A percentile compares a stretch with the other conserved stretches of the same genome.
Evolutionary conservation across 2,888 invertebrate genomes (phyloP).

Genomic region (Dryadula phaetusa): DNA sequence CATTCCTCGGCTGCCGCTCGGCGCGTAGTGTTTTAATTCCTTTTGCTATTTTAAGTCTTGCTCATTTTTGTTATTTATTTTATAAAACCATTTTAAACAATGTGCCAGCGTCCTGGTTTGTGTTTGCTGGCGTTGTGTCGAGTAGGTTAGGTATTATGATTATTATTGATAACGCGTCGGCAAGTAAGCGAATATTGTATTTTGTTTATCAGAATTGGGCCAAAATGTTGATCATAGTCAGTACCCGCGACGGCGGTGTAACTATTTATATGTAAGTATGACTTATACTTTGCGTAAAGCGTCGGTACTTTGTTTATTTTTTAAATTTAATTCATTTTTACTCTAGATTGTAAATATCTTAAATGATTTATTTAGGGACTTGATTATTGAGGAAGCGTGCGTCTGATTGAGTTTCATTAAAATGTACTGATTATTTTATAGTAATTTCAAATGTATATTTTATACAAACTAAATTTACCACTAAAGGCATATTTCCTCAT

Average conservation of each 20-base stretch:
- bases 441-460: slow-evolving; percentile 73
- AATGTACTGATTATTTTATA: slow-evolving; percentile 83
- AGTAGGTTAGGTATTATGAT: slow-evolving; percentile 59
- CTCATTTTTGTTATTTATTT: slow-evolving; percentile 78
- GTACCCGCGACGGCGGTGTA: slow-evolving; percentile 71
- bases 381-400: slow-evolving; percentile 60
- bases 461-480: slow-evolving; percentile 67
- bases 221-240: slow-evolving; percentile 81
- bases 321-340: slow-evolving; percentile 46
- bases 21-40: slow-evolving; percentile 53
- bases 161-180: slow-evolving; percentile 59
- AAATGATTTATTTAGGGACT: slow-evolving; percentile 59
- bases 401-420: slow-evolving; percentile 76
- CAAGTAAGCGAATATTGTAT: slow-evolving; percentile 47
- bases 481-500: slow-evolving; percentile 73
- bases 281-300: slow-evolving; percentile 44
- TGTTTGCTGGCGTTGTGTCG: slow-evolving; percentile 49
- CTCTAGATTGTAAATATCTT: slow-evolving; percentile 52
- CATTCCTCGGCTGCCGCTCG: slow-evolving; percentile 62
- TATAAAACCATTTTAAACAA: slow-evolving; percentile 60
- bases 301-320: slow-evolving; percentile 36
- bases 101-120: slow-evolving; percentile 52
- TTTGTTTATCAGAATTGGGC: slow-evolving; percentile 73
- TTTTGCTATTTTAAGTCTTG: slow-evolving; percentile 60
- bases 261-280: slow-evolving; percentile 48